A percentile compares a stretch with the other conserved stretches of the same genome.
These are phyloP conservation scores for Mohoua ochrocephala DNA, from an alignment of 2,113 vertebrate species.

Conservation along the genomic window DNA sequence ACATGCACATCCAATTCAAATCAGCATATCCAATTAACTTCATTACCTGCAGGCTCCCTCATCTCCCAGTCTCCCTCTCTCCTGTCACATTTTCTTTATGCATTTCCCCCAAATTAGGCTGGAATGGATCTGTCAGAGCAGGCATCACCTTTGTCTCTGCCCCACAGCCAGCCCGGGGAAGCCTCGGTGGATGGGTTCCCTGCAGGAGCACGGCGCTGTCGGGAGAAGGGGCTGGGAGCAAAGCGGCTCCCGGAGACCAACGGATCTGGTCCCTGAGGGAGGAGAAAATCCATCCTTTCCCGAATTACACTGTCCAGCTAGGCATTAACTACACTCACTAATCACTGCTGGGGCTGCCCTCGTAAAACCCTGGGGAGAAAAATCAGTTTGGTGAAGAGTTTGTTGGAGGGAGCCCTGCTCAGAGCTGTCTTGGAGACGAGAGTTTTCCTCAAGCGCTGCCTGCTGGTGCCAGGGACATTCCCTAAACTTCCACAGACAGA, in stretches of 20 bases:
- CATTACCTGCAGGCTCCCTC: constrained; percentile 56
- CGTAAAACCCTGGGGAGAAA: neutral
- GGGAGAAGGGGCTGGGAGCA: neutral
- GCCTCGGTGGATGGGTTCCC: neutral
- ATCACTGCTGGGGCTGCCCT: neutral
- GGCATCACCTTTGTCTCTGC: neutral
- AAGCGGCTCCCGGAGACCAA: neutral
- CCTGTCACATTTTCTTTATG: constrained; percentile 31
- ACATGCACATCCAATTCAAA: constrained; percentile 54
- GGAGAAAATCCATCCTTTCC: neutral
- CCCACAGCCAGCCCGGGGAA: neutral
- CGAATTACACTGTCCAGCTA: neutral
- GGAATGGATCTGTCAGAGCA: neutral
- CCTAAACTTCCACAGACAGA: neutral
- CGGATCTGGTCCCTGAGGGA: neutral
- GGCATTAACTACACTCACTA: neutral
- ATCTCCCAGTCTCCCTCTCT: neutral
- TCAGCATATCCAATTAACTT: constrained; percentile 69
- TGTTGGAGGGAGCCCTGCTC: fast-evolving
- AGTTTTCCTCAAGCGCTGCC: neutral
- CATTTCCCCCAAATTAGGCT: neutral
- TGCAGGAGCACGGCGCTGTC: neutral
- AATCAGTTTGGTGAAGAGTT: neutral
- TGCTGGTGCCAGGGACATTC: fast-evolving
- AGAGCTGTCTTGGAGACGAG: fast-evolving